Conservation (phyloP, 2,113 vertebrate genomes). For the Muntiacus reevesi region DNA sequence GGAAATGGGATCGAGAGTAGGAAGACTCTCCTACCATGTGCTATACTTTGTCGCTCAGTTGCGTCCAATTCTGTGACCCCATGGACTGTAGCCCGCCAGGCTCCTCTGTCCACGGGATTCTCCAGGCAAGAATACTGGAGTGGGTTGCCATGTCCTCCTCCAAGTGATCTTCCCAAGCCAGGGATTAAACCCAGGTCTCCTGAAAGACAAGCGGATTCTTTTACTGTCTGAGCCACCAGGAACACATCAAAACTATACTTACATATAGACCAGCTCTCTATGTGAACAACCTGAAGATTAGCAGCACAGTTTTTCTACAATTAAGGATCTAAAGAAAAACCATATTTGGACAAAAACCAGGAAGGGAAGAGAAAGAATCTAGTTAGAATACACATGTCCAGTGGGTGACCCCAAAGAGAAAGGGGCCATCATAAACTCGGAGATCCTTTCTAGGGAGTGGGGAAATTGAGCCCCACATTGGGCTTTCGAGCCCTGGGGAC, state of each 20-base stretch:
- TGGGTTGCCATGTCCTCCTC: neutral
- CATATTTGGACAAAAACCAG: neutral
- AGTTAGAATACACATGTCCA: neutral
- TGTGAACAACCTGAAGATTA: neutral
- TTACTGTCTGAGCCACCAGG: neutral
- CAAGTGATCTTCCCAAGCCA: neutral
- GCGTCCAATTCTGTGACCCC: neutral
- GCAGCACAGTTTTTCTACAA: neutral
- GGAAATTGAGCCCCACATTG: neutral
- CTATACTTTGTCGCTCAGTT: neutral
- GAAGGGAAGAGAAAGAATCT: neutral
- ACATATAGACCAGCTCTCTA: neutral
- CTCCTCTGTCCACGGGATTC: neutral
- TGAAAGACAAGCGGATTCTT: accelerated
- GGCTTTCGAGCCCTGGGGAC: neutral
- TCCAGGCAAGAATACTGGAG: neutral
- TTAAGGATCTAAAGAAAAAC: neutral
- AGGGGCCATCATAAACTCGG: neutral
- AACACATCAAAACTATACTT: neutral
- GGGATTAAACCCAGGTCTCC: neutral
- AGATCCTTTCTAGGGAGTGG: neutral
- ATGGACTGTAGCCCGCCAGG: neutral
- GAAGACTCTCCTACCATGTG: neutral
- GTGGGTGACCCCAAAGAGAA: neutral
- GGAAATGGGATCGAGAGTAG: neutral